Conservation (phyloP, 2,113 vertebrate genomes). For the Atrichornis clamosus region DNA sequence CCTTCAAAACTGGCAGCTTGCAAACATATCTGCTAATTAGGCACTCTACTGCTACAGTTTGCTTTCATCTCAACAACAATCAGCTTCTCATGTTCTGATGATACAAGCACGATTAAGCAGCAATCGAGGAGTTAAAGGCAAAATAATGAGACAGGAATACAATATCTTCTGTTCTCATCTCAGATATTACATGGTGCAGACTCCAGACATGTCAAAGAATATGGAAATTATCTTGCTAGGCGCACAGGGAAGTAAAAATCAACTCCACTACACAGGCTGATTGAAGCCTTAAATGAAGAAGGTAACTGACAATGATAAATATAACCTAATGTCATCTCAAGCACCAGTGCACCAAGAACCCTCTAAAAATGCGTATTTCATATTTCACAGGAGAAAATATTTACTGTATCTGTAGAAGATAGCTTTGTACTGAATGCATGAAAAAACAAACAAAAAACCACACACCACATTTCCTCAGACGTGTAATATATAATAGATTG, state of each 20-base stretch:
- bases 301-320: constrained; percentile 53
- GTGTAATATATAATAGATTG: not conserved
- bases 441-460: not conserved
- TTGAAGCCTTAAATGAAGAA: constrained; percentile 53
- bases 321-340: not conserved
- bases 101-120: not conserved
- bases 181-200: not conserved
- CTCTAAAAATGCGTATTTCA: constrained; percentile 39
- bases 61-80: constrained; percentile 50
- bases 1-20: constrained; percentile 6
- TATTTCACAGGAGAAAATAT: constrained; percentile 25
- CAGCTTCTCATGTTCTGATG: not conserved
- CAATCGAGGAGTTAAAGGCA: constrained; percentile 32
- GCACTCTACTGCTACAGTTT: not conserved
- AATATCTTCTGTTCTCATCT: not conserved
- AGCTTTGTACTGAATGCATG: not conserved
- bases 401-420: not conserved
- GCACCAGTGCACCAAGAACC: constrained; percentile 5
- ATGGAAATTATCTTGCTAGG: constrained; percentile 53
- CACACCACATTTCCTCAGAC: not conserved
- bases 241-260: constrained; percentile 49
- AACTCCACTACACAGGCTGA: constrained; percentile 8
- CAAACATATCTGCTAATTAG: constrained; percentile 10
- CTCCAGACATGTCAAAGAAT: constrained; percentile 21
- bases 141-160: constrained; percentile 16